Evolutionary conservation across 2,888 invertebrate genomes (phyloP), one percentile per base, ranked within the genome.

Genomic region (Lochmaea capreae): DNA sequence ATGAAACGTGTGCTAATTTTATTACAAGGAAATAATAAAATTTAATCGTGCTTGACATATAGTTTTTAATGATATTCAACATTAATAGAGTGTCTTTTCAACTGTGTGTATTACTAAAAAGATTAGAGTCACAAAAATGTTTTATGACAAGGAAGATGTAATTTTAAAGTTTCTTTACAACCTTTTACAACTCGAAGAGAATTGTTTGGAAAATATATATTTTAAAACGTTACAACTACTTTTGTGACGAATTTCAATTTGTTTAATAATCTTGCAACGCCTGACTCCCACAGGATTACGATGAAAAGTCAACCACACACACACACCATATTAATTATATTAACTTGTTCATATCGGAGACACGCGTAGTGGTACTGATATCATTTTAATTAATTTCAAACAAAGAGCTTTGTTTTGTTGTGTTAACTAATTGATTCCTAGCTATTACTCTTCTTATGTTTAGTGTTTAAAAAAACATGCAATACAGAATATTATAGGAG

Each of bases 311-410:
- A 61, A 43, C 16, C 18, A 11, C 43, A 43, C 62, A 43, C 62
- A 62, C 5, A 65, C 65, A 49, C 39, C 18, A 65, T 58, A 65
- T 71, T 71, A 71, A 71, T 70, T 70, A 70, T 65, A 49, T 65
- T 54, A 71, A 58, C 57, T 71, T 65, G 70, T 71, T 71, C 65
- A 57, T 65, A 71, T 71, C 58, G 54, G 14, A 46, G 43, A 58
- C 58, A 71, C 58, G 43, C 43, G 54, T 43, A 39, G 58, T 65
- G 57, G 57, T 65, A 58, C 58, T 70, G 71, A 58, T 58, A 71
- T 71, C 71, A 65, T 46, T 58, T 71, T 65, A 71, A 71, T 71
- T 71, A 57, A 71, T 65, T 71, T 46, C 46, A 57, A 65, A 71
- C 71, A 71, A 71, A 18, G 58, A 57, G 58, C 71, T 57, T 65